Evolutionary conservation across 2,888 invertebrate species (phyloP).

Genomic region (Brachylomia viminalis): DNA sequence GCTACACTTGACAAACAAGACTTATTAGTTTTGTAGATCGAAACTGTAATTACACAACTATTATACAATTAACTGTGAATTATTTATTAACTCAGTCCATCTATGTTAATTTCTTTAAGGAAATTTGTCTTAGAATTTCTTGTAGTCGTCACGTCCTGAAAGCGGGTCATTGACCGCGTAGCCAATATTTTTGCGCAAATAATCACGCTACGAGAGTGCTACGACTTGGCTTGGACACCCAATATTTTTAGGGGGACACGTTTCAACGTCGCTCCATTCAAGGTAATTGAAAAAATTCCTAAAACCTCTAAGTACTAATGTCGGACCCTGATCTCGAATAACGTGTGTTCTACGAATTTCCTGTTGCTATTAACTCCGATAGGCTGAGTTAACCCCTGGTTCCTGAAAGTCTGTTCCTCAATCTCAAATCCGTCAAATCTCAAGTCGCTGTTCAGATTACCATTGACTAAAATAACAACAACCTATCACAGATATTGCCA

Average conservation of each 20-base stretch:
- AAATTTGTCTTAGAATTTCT: constrained; percentile 12
- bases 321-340: background rate
- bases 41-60: constrained; percentile 22
- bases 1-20: constrained; percentile 32
- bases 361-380: constrained; percentile 6
- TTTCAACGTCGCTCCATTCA: background rate
- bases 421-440: background rate
- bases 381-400: constrained; percentile 15
- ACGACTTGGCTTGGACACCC: background rate
- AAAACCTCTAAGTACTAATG: background rate
- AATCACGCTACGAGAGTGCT: background rate
- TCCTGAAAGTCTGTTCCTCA: constrained; percentile 13
- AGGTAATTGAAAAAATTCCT: background rate
- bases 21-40: background rate
- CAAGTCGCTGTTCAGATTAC: too few relatives aligned
- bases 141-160: background rate
- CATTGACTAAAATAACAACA: background rate
- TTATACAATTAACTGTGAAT: constrained; percentile 31
- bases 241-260: background rate
- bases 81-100: constrained; percentile 4
- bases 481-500: background rate
- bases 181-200: constrained; percentile 13
- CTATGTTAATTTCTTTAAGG: constrained; percentile 23
- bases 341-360: background rate
- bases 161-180: constrained; percentile 7